These are phyloP conservation scores for Zophobas atratus DNA, from an alignment of 1,140 invertebrate species.

Conservation along the genomic window DNA sequence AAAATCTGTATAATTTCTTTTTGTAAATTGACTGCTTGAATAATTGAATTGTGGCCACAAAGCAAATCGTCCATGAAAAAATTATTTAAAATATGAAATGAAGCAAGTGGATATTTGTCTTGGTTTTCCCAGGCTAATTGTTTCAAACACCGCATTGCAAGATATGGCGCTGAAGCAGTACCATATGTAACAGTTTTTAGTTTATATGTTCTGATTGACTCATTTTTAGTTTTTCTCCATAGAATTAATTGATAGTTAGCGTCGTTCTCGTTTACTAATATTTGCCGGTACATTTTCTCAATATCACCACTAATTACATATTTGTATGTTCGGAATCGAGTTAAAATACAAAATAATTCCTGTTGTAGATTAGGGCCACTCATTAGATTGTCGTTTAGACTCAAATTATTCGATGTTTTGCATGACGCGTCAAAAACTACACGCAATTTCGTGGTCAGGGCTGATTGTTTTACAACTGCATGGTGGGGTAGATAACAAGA, in stretches of 20 bases:
- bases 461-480: slow-evolving; percentile 57
- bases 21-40: slow-evolving; percentile 54
- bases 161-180: slow-evolving; percentile 61
- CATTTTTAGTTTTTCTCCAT: slow-evolving; percentile 59
- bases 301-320: slow-evolving; percentile 65
- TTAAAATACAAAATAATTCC: slow-evolving; percentile 60
- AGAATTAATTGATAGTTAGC: slow-evolving; percentile 65
- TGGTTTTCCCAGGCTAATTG: slow-evolving; percentile 61
- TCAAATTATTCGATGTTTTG: slow-evolving; percentile 55
- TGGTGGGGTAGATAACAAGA: slow-evolving; percentile 62
- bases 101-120: slow-evolving; percentile 59
- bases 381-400: slow-evolving; percentile 62
- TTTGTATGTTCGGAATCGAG: slow-evolving; percentile 59
- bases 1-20: slow-evolving; percentile 57
- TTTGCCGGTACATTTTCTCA: slow-evolving; percentile 69
- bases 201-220: slow-evolving; percentile 56
- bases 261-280: slow-evolving; percentile 62
- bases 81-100: slow-evolving; percentile 59
- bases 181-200: slow-evolving; percentile 66
- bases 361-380: slow-evolving; percentile 65
- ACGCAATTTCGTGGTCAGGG: slow-evolving; percentile 60
- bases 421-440: slow-evolving; percentile 66
- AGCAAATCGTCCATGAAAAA: slow-evolving; percentile 70
- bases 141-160: slow-evolving; percentile 61
- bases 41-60: slow-evolving; percentile 61